Base-by-base conservation (phyloP, 2,113 vertebrate species). In the Procavia capensis region DNA sequence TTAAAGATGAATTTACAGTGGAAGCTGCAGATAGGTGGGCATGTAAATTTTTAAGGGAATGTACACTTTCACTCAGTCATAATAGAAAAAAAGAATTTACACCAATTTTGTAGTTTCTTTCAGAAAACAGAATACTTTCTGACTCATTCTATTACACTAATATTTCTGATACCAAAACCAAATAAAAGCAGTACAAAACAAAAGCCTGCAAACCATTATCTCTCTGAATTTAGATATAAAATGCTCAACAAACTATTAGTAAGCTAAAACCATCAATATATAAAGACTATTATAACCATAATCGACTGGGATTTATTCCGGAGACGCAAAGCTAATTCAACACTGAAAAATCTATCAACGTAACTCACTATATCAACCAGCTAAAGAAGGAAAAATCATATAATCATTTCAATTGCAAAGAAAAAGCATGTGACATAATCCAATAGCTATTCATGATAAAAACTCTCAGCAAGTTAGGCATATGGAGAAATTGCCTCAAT, bases 391-490 rank as follows among this genome's bases (percentile, higher is more conserved):
- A 54, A 54, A 54, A 54, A 54, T 54, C 50, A 45, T 41, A 72
- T 29, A 43, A 72, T 19, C 14, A 63, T 54, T 61, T 79, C 9
- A 90, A 25, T 64, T 36, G 24, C 34, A 29, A 16, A 94, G 41
- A 34, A 76, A 88, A 47, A 63, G 27, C 27, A 36, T n/a, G 59
- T 80, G 39, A 47, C 72, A 82, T 59, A 61, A 91, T 83, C 16
- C 4, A 83, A 74, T 7, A 63, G 9, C 17, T 19, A 79, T 63
- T 93, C 19, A 74, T 76, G 47, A 82, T 54, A 41, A 89, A 96
- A 96, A 91, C 39, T 88, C 27, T 27, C 3, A 41, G 17, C 24
- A 91, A 78, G 20, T 85, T 74, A 93, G 63, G 43, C 87, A 81
- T 36, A 97, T 25, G 83, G 45, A 20, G 50, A 66, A 63, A 83